Evolutionary conservation across 2,888 invertebrate species (phyloP).

Genomic region (Gastrophysa polygoni): DNA sequence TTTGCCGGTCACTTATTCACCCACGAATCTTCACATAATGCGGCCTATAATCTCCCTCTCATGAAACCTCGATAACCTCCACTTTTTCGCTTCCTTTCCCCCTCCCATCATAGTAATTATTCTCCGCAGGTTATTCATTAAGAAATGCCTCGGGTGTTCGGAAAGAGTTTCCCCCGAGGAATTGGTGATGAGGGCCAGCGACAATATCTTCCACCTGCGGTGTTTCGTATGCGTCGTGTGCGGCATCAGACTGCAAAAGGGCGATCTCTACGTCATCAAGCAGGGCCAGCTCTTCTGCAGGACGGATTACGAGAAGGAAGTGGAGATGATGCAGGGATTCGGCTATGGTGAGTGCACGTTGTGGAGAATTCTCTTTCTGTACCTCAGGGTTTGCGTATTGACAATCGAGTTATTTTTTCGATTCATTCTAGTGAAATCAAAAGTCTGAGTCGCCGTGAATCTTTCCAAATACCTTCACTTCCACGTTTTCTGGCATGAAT

Average conservation of each 20-base stretch:
- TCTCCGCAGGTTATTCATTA: slow-evolving; percentile 68
- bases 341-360: slow-evolving; percentile 60
- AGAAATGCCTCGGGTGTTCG: slow-evolving; percentile 77
- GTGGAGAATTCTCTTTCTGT: too few species aligned
- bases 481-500: too few species aligned
- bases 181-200: slow-evolving; percentile 78
- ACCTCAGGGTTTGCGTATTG: too few species aligned
- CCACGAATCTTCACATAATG: too few species aligned
- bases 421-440: too few species aligned
- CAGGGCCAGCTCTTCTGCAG: slow-evolving; percentile 80
- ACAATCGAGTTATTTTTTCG: too few species aligned
- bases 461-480: too few species aligned
- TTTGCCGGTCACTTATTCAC: too few species aligned
- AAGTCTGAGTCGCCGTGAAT: too few species aligned
- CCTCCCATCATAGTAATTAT: background rate
- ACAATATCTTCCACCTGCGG: slow-evolving; percentile 76
- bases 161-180: slow-evolving; percentile 76
- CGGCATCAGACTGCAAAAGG: slow-evolving; percentile 75
- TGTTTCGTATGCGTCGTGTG: slow-evolving; percentile 84
- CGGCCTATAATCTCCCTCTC: too few species aligned
- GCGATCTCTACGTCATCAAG: slow-evolving; percentile 81
- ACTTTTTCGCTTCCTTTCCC: too few species aligned
- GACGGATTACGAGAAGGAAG: slow-evolving; percentile 80
- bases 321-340: slow-evolving; percentile 71
- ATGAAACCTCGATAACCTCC: too few species aligned